Evolutionary conservation across 2,888 invertebrate species (phyloP).

Genomic region (Hypena proboscidalis): DNA sequence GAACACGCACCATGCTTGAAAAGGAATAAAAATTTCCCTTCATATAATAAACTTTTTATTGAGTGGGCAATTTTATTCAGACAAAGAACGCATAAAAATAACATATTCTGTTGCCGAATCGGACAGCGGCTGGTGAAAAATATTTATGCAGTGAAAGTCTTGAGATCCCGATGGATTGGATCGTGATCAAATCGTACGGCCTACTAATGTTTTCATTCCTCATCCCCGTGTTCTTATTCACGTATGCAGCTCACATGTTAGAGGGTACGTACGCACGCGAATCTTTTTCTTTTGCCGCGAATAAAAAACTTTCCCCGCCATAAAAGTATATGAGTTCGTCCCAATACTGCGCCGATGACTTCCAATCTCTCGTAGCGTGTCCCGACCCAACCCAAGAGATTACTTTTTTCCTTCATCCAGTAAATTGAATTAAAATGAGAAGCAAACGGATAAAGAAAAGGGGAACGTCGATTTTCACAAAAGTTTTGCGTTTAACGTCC

Average conservation of each 20-base stretch:
- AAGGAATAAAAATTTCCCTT: too few relatives aligned
- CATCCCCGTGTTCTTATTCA: constrained; percentile 59
- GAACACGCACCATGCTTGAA: too few relatives aligned
- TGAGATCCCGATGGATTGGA: constrained; percentile 51
- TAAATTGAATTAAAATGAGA: constrained; percentile 84
- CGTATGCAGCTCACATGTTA: constrained; percentile 66
- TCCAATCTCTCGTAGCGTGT: constrained; percentile 81
- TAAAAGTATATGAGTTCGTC: constrained; percentile 84
- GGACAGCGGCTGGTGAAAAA: constrained; percentile 30
- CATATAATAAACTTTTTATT: too few relatives aligned
- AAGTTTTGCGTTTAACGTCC: constrained; percentile 67
- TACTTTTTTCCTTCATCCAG: constrained; percentile 82
- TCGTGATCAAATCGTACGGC: constrained; percentile 59
- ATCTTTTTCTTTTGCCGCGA: constrained; percentile 77
- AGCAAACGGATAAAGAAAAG: constrained; percentile 80
- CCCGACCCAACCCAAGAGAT: constrained; percentile 81
- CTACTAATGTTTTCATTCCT: constrained; percentile 66
- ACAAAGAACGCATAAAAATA: neutral
- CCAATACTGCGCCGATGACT: constrained; percentile 82
- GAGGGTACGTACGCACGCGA: constrained; percentile 63
- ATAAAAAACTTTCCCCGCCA: constrained; percentile 80
- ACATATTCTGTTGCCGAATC: neutral
- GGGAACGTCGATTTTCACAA: constrained; percentile 73
- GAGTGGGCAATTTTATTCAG: neutral
- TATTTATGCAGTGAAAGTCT: constrained; percentile 44